Conservation (phyloP, 2,888 invertebrate genomes). For the Hydroisotoma schaefferi region DNA sequence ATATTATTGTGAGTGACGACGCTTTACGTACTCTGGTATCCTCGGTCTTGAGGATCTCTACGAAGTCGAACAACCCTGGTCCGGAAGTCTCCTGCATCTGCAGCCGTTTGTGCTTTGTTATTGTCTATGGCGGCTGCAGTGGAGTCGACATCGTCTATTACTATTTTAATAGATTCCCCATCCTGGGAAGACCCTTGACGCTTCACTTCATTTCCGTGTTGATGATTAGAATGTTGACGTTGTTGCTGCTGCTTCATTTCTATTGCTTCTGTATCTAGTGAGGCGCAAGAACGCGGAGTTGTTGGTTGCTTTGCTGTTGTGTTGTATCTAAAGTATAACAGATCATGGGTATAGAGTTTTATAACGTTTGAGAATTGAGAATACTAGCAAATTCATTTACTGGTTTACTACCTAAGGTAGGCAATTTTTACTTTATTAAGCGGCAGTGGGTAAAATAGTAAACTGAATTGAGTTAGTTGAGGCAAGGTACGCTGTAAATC, state of each 20-base stretch:
- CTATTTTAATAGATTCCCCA: slow-evolving; percentile 87
- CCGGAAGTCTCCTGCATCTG: slow-evolving; percentile 28
- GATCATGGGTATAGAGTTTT: too few species aligned
- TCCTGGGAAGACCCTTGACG: slow-evolving; percentile 77
- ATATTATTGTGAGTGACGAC: too few species aligned
- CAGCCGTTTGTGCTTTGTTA: slow-evolving; percentile 44
- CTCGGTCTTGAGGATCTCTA: slow-evolving; percentile 47
- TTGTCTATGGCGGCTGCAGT: slow-evolving; percentile 55
- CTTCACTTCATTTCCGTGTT: slow-evolving; percentile 37
- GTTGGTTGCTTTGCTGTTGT: slow-evolving; percentile 56
- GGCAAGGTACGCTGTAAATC: too few species aligned
- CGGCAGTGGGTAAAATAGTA: too few species aligned
- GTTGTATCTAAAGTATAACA: slow-evolving; percentile 41
- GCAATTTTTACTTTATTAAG: too few species aligned
- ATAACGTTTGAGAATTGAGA: too few species aligned
- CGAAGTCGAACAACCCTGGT: slow-evolving; percentile 45
- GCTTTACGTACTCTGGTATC: slow-evolving; percentile 48
- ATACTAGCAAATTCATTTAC: too few species aligned
- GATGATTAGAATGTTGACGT: slow-evolving; percentile 27
- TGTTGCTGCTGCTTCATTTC: slow-evolving; percentile 23
- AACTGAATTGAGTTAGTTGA: too few species aligned
- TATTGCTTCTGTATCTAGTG: slow-evolving; percentile 40
- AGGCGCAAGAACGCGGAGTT: slow-evolving; percentile 60
- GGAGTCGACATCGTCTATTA: slow-evolving; percentile 87
- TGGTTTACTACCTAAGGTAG: too few species aligned